Percentiles rank a stretch among this genome's conserved stretches.
These are phyloP conservation scores for Probaryconus sp. DNA, from an alignment of 1,140 invertebrate genomes.

Conservation along the genomic window DNA sequence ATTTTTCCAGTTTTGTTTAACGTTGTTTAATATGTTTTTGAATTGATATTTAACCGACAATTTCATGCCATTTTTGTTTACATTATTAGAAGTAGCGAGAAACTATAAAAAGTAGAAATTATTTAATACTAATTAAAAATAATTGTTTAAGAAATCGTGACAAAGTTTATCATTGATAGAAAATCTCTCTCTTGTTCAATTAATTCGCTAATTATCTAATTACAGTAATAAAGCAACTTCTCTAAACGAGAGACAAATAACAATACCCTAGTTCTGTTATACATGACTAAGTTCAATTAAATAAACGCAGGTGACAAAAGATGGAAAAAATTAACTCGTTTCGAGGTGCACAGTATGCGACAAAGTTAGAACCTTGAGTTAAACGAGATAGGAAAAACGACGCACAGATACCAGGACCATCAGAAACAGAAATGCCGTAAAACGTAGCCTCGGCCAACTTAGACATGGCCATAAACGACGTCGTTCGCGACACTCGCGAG, in stretches of 20 bases:
- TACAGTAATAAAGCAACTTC: too few relatives aligned
- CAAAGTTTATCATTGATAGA: too few relatives aligned
- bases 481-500: constrained; percentile 55
- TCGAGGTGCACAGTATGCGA: constrained; percentile 49
- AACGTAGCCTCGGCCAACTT: constrained; percentile 77
- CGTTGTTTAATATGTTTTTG: too few relatives aligned
- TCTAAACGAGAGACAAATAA: not conserved
- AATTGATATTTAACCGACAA: too few relatives aligned
- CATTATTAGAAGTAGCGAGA: too few relatives aligned
- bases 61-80: too few relatives aligned
- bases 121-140: too few relatives aligned
- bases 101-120: too few relatives aligned
- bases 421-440: constrained; percentile 74
- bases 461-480: constrained; percentile 72
- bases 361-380: constrained; percentile 69
- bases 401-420: constrained; percentile 71
- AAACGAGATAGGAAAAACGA: constrained; percentile 69
- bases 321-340: constrained; percentile 35
- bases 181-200: too few relatives aligned
- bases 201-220: too few relatives aligned
- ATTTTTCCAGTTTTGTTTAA: too few relatives aligned
- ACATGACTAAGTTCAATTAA: constrained; percentile 38
- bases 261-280: constrained; percentile 39
- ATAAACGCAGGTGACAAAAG: constrained; percentile 37
- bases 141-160: too few relatives aligned